Conservation (phyloP, 2,888 invertebrate genomes). For the Pollenia amentaria region DNA sequence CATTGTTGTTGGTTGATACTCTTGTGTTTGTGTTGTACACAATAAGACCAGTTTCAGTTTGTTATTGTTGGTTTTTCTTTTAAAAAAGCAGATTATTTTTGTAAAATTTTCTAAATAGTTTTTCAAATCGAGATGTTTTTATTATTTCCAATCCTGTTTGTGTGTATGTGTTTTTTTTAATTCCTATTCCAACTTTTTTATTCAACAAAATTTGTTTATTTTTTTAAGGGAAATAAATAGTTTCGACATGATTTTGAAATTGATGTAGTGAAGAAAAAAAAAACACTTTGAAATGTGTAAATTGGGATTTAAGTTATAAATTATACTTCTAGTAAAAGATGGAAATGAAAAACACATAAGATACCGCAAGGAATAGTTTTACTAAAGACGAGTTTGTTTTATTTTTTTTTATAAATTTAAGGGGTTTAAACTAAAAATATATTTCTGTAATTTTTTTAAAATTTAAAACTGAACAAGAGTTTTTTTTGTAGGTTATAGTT, state of each 20-base stretch:
- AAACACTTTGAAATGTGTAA: conserved; percentile 60
- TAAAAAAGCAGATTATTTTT: conserved; percentile 61
- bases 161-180: conserved; percentile 21
- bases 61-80: conserved; percentile 44
- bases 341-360: not conserved
- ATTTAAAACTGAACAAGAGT: no score
- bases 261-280: not conserved
- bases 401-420: no score
- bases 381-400: not conserved
- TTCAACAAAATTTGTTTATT: conserved; percentile 58
- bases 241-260: conserved; percentile 57
- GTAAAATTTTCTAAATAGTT: conserved; percentile 58
- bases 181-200: not conserved
- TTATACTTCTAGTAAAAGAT: not conserved
- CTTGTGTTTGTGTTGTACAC: conserved; percentile 27
- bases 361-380: not conserved
- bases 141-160: conserved; percentile 53
- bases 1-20: not conserved
- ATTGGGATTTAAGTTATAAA: conserved; percentile 64
- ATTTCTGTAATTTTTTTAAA: no score
- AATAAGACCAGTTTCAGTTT: conserved; percentile 55
- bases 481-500: no score
- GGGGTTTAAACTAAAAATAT: no score
- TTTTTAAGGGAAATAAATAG: conserved; percentile 52
- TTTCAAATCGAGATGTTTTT: conserved; percentile 62